phyloP scores from a whole-genome alignment of 2,113 vertebrate species.

The Conger conger region DNA sequence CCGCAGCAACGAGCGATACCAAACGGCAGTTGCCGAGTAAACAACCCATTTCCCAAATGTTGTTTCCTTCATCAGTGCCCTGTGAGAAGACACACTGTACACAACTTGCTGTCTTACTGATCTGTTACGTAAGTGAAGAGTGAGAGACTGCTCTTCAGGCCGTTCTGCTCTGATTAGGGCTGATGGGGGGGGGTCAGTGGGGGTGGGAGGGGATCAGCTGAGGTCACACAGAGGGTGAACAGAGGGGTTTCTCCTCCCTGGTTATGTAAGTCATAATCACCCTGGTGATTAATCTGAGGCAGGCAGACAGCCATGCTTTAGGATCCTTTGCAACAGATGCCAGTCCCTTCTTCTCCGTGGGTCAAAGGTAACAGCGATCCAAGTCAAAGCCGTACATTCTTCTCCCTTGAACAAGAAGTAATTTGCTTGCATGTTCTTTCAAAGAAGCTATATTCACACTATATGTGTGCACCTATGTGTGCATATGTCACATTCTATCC shows the following conservation, averaged over 20 bases:
- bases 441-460: too few species aligned
- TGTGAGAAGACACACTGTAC: background rate
- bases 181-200: background rate
- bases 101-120: background rate
- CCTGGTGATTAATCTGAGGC: background rate
- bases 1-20: background rate
- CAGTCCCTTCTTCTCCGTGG: too few species aligned
- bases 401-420: too few species aligned
- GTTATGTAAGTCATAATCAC: background rate
- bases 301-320: background rate
- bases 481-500: too few species aligned
- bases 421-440: too few species aligned
- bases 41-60: background rate
- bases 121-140: background rate
- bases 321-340: background rate
- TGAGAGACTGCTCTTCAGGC: background rate
- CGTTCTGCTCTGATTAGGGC: background rate
- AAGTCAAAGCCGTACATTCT: too few species aligned
- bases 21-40: background rate
- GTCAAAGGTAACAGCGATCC: too few species aligned
- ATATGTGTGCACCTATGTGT: too few species aligned
- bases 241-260: background rate
- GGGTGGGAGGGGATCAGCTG: background rate
- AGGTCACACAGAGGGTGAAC: background rate
- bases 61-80: background rate